Evolutionary conservation across 2,113 vertebrate species (phyloP).

Genomic region (Noctilio leporinus): DNA sequence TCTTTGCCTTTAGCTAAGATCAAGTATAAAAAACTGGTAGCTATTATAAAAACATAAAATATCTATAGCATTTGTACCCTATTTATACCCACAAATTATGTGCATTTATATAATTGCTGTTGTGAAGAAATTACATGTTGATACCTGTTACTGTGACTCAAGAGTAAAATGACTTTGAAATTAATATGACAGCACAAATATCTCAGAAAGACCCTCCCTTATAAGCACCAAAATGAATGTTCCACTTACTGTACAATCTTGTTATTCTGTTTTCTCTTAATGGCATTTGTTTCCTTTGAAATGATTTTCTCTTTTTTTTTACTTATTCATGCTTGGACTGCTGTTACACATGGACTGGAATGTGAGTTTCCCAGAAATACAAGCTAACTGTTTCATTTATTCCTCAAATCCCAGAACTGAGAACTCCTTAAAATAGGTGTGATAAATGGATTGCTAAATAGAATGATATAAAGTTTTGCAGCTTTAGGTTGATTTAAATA

Average conservation of each 20-base stretch:
- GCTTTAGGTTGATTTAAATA: not conserved
- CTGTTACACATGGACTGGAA: accelerated
- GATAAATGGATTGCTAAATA: not conserved
- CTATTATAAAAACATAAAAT: not conserved
- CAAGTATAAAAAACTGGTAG: not conserved
- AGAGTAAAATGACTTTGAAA: not conserved
- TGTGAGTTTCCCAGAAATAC: not conserved
- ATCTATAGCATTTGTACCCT: not conserved
- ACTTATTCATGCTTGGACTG: accelerated
- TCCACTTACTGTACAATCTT: accelerated
- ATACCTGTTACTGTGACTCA: not conserved
- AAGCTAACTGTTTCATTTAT: accelerated
- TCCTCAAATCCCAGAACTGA: not conserved
- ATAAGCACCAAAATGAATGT: accelerated
- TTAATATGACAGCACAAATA: accelerated
- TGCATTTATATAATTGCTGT: not conserved
- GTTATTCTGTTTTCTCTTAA: not conserved
- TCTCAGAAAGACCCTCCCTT: not conserved
- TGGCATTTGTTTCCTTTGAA: accelerated
- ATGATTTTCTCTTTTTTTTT: no score
- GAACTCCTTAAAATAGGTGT: not conserved
- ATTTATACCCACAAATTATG: not conserved
- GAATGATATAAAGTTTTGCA: not conserved
- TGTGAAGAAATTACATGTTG: not conserved
- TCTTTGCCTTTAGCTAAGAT: not conserved